Percentiles rank a stretch among this genome's conserved stretches.
Evolutionary conservation across 2,113 vertebrate genomes (phyloP).

Genomic region (Nicator chloris): DNA sequence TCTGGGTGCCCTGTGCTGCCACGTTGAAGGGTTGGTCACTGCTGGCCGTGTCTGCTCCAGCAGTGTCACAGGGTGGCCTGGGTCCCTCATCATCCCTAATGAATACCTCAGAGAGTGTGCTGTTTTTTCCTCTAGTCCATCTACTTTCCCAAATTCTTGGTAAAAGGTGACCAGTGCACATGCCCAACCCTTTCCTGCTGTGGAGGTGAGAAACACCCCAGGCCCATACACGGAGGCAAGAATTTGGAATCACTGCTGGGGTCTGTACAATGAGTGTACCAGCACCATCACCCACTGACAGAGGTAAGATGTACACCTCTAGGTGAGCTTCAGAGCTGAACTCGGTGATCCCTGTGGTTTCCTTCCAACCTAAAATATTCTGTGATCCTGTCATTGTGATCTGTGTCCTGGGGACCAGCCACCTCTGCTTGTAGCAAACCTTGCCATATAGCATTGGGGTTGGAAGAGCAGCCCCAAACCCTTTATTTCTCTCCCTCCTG

Average conservation of each 20-base stretch:
- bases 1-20: neutral
- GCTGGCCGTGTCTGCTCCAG: neutral
- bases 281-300: neutral
- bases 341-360: fast-evolving
- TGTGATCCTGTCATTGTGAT: neutral
- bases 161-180: neutral
- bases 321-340: neutral
- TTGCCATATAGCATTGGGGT: fast-evolving
- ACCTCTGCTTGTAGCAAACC: neutral
- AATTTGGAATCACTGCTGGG: neutral
- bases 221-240: neutral
- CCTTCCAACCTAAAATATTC: neutral
- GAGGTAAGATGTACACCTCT: neutral
- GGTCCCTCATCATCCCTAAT: neutral
- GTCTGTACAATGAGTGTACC: neutral
- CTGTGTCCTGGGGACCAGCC: neutral
- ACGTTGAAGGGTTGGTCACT: neutral
- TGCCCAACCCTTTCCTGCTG: fast-evolving
- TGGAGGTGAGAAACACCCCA: neutral
- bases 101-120: no score
- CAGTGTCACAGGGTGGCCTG: neutral
- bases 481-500: neutral
- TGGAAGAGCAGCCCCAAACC: neutral
- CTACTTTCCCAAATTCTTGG: neutral
- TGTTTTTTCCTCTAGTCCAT: neutral